A percentile compares a stretch with the other conserved stretches of the same genome.
Conservation (phyloP, 2,888 invertebrate species). For the Margaritifera margaritifera region DNA sequence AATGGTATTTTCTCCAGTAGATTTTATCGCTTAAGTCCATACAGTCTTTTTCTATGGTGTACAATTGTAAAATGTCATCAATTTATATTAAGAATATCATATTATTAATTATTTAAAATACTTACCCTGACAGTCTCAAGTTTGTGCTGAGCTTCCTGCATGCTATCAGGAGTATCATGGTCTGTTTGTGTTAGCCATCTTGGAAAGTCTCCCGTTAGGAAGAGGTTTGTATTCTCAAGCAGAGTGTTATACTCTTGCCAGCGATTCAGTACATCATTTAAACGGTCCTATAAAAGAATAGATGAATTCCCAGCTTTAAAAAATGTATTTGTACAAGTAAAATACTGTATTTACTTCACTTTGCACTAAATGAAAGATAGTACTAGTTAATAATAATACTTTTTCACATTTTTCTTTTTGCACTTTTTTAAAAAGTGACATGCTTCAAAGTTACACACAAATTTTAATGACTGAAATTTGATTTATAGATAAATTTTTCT, state of each 20-base stretch:
- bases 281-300: conserved; percentile 77
- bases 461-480: no score
- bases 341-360: no score
- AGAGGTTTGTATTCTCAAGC: conserved; percentile 73
- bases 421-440: no score
- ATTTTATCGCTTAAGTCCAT: no score
- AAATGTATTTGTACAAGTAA: no score
- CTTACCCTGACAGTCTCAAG: conserved; percentile 75
- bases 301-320: neutral
- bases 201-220: conserved; percentile 63
- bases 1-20: no score
- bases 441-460: no score
- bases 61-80: neutral
- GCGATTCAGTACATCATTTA: conserved; percentile 90
- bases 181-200: conserved; percentile 77
- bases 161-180: conserved; percentile 83
- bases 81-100: neutral
- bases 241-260: conserved; percentile 95
- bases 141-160: conserved; percentile 76
- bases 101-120: neutral
- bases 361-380: no score
- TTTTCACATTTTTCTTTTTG: no score
- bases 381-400: no score
- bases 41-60: no score
- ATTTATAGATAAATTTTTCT: no score